Base-by-base conservation (phyloP, 2,888 invertebrate genomes). In the Hecatera dysodea region DNA sequence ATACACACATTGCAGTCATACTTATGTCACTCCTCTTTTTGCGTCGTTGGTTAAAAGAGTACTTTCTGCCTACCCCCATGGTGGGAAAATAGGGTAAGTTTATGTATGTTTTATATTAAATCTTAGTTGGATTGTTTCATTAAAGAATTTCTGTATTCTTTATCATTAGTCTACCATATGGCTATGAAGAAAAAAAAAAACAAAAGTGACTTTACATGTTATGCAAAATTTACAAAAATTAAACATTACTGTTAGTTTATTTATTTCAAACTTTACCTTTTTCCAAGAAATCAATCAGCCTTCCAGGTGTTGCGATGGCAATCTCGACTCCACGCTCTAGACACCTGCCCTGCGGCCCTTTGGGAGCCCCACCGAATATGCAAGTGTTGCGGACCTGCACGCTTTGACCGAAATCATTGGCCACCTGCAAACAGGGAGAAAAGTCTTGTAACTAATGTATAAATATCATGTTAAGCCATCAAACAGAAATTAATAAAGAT, bases 321-420 rank as follows among this genome's bases (percentile, higher is more conserved):
- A 99, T 99, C 94, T 99, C 99, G 62, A 99, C 98, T 22, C 99
- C 99, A 77, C 98, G 96, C 93, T 98, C 98, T 70, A 98, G 93
- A 89, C 98, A 97, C 68, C 98, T 96, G 0, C 98, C 98, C 90
- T 99, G 99, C 12, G 98, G 98, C 44, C 98, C 99, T 93, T 99
- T 99, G 0, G 99, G 99, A 1, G 99, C 99, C n/a, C 99, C 99
- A 56, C 99, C 99, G 93, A 99, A 99, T 52, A 99, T 97, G 90
- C 99, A 99, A 0, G 99, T 98, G 93, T 99, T 99, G 53, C 98
- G 97, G 44, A 99, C 98, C 86, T 97, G 97, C 29, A 99, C 98
- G 72, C 98, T 97, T 73, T 98, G 97, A 61, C 99, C 99, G 95
- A 99, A 99, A 89, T 99, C 98, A 83, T 97, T 97, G 12, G 99